Base-by-base conservation (phyloP, 2,113 vertebrate genomes). In the Calyptomena viridis region DNA sequence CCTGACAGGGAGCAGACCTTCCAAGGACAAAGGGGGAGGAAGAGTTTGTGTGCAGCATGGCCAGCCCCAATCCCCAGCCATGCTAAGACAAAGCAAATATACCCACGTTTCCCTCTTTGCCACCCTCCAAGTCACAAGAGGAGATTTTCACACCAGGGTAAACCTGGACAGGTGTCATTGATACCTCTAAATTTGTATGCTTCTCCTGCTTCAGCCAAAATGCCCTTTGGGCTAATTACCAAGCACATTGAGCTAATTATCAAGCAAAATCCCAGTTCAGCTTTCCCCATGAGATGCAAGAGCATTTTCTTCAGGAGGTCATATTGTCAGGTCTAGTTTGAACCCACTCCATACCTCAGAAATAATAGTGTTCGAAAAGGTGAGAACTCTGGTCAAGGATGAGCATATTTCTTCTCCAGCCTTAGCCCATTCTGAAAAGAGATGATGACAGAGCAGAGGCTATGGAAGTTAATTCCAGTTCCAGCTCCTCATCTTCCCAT, bases 1-100 rank as follows among this genome's bases (percentile, higher is more conserved):
- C 95, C 97, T 98, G 97, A 98, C 94, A 97, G 97, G 95, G 93
- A 98, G 97, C 97, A 97, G 97, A 96, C 94, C 97, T 98, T 97
- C 95, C 97, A 97, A 98, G 97, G 97, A 96, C 96, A 77, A 96
- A 97, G 77, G 40, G 94, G 87, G 87, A 93, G 93, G 94, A 73
- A 90, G 87, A 93, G 68, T 56, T 89, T 69, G 91, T 35, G 30
- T 9, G 8, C 17, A 30, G 76, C 49, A 4, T 13, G 81, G 78
- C 77, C 71, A 52, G 62, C 52, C 76, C 58, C 40, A 20, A 27
- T 64, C 55, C 31, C 64, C 50, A 82, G 78, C 19, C 52, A 6
- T 2, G 23, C 11, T 35, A 80, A 89, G 50, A 60, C 0, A 1
- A 62, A 78, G 68, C 40, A 46, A 84, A 35, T 1, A 1, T 28